Evolutionary conservation across 1,140 invertebrate species (phyloP).

Genomic region (Aphaenogaster ashmeadi): DNA sequence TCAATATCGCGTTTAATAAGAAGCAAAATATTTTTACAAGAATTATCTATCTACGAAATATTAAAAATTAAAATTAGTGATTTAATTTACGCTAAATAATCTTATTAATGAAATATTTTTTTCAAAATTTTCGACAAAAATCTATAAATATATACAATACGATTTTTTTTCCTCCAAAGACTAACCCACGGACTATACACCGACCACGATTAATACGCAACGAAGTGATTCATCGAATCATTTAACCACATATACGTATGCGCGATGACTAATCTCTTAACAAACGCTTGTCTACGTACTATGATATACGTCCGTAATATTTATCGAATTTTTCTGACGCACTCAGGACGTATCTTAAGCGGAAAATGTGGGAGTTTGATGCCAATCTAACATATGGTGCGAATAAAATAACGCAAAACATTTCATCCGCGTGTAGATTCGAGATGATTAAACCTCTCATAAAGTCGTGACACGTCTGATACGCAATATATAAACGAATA

Average conservation of each 20-base stretch:
- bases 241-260: slow-evolving; percentile 20
- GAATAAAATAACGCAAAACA: slow-evolving; percentile 4
- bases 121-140: background rate
- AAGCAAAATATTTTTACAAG: background rate
- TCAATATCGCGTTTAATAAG: background rate
- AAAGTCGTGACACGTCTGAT: background rate
- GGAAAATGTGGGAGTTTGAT: slow-evolving; percentile 23
- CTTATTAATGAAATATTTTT: background rate
- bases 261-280: slow-evolving; percentile 60
- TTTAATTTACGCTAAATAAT: background rate
- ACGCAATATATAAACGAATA: background rate
- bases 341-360: background rate
- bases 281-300: slow-evolving; percentile 33
- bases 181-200: background rate
- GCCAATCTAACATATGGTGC: background rate
- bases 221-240: slow-evolving; percentile 57
- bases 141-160: background rate
- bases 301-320: slow-evolving; percentile 22
- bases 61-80: background rate
- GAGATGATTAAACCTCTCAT: background rate
- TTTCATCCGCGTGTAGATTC: background rate
- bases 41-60: background rate
- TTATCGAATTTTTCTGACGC: slow-evolving; percentile 31
- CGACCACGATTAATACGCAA: background rate
- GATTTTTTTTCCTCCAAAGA: background rate